phyloP scores from a whole-genome alignment of 2,888 invertebrate genomes.

The Drosophila koepferae region DNA sequence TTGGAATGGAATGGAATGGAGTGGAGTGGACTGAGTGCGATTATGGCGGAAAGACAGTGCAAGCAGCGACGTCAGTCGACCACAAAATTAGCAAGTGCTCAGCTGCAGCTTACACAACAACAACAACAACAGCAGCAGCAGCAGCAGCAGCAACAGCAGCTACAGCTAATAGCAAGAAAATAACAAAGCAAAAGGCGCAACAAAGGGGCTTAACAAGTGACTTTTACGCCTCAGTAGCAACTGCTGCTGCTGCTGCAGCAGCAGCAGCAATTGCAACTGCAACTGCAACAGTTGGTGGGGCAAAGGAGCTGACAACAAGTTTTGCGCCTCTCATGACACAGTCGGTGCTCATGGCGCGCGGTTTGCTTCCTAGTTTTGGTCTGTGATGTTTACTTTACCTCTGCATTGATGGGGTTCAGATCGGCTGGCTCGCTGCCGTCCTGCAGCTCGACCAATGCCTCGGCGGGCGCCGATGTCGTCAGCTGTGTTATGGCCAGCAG shows the following conservation, averaged over 20 bases:
- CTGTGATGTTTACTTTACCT: conserved; percentile 78
- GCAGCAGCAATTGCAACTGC: neutral
- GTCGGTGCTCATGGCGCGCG: conserved; percentile 15
- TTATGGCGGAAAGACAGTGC: conserved; percentile 16
- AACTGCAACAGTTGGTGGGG: conserved; percentile 9
- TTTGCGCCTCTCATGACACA: conserved; percentile 34
- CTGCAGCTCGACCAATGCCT: conserved; percentile 69
- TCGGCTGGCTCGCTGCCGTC: conserved; percentile 68
- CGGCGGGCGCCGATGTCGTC: conserved; percentile 54
- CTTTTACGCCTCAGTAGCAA: conserved; percentile 38
- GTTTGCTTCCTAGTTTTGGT: conserved; percentile 40
- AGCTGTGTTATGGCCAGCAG: conserved; percentile 37
- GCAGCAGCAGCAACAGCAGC: conserved; percentile 10
- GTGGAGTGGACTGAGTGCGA: neutral
- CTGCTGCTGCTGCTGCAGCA: neutral
- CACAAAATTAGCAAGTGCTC: conserved; percentile 57
- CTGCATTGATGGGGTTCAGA: conserved; percentile 83
- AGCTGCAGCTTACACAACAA: conserved; percentile 55
- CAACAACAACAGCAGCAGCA: conserved; percentile 13
- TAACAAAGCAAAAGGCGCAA: conserved; percentile 17
- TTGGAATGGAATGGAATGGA: neutral
- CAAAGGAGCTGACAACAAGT: conserved; percentile 41
- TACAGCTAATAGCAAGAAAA: neutral
- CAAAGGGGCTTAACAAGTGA: conserved; percentile 24
- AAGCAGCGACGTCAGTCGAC: conserved; percentile 27